Percentiles rank a stretch among this genome's conserved stretches.
phyloP scores from a whole-genome alignment of 2,797 vertebrate species.

The Agapornis canus region DNA sequence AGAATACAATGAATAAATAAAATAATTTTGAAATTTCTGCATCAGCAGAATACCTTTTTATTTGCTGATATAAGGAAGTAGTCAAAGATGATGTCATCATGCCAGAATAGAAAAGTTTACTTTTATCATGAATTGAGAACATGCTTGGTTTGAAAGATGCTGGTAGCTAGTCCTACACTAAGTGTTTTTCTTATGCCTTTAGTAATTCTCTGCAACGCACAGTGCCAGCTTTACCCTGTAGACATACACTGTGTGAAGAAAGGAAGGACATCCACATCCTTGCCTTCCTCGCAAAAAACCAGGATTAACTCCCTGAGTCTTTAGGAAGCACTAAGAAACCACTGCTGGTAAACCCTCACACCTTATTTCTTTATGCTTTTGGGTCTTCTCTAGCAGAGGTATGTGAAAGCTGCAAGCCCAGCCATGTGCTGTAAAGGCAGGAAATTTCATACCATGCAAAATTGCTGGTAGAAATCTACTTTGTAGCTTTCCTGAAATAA shows the following conservation, averaged over 20 bases:
- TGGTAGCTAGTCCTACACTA: neutral
- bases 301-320: neutral
- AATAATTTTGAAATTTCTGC: neutral
- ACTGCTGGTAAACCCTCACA: neutral
- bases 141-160: neutral
- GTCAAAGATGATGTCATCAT: neutral
- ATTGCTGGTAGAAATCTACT: neutral
- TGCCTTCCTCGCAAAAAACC: neutral
- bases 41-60: neutral
- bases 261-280: neutral
- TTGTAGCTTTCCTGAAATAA: neutral
- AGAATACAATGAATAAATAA: neutral
- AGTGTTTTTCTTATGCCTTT: neutral
- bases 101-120: neutral
- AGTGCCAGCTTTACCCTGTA: neutral
- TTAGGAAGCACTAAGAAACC: neutral
- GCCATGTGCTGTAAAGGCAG: neutral
- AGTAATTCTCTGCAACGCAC: neutral
- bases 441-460: neutral
- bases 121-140: neutral
- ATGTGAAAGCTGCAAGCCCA: neutral
- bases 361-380: neutral
- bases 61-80: neutral
- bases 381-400: neutral
- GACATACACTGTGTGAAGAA: neutral